Base-by-base conservation (phyloP, 2,888 invertebrate species). In the Zygogramma bicolorata region DNA sequence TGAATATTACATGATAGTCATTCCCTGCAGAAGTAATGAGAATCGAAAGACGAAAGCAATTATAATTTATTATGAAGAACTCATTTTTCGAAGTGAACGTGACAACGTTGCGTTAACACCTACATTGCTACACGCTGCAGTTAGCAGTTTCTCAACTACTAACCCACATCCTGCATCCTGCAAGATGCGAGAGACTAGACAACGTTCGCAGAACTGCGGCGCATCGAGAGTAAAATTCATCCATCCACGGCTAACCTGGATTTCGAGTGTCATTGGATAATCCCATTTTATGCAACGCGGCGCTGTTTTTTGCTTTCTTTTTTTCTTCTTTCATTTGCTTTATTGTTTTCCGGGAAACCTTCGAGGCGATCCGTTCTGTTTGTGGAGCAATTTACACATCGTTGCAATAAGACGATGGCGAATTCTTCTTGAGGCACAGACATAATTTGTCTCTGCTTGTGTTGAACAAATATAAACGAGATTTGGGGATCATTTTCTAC, bases 91-190 rank as follows among this genome's bases (percentile, higher is more conserved):
- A 10, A 22, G 7, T 8, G 5, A 38, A 42, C 15, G 10, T 58
- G 71, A 59, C 71, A 71, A 68, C 65, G n/a, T n/a, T 25, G 68
- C 49, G 6, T 46, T 8, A 5, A 57, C 34, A 53, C 46, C 65
- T 66, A 62, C 22, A 34, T 34, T 27, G 15, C 49, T 71, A 63
- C 67, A 67, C 67, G 67, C 63, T 49, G 62, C 67, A 67, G 62
- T 61, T 57, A 38, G 62, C 67, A 67, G 62, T 61, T 57, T 60
- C 58, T 53, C 71, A n/a, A n/a, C n/a, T 27, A 71, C 67, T 71
- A 71, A 71, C 71, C 68, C 68, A 71, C 71, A 62, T 60, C 63
- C 40, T 34, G 67, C 53, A 62, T 53, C 68, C 42, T 68, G 53
- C 31, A 49, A 65, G 49, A 53, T 15, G 57, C 15, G 38, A 57